A percentile compares a stretch with the other conserved stretches of the same genome.
These are phyloP conservation scores for Cynaeus angustus DNA, from an alignment of 2,888 invertebrate species.

Conservation along the genomic window DNA sequence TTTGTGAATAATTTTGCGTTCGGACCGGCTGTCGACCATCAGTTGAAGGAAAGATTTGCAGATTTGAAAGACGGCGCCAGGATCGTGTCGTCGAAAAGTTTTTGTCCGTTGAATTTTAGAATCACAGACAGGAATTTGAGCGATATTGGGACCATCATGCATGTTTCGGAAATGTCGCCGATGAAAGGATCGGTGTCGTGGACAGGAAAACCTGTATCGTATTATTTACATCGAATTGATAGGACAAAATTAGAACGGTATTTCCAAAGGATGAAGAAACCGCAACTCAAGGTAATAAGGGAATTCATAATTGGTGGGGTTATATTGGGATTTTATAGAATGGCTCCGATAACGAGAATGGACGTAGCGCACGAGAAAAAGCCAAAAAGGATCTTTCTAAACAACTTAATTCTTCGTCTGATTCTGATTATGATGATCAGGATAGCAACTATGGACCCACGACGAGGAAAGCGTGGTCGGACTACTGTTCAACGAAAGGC, in stretches of 20 bases:
- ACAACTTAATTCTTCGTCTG: slow-evolving; percentile 70
- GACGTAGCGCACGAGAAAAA: slow-evolving; percentile 69
- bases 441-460: slow-evolving; percentile 78
- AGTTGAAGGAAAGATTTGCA: slow-evolving; percentile 96
- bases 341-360: slow-evolving; percentile 62
- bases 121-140: slow-evolving; percentile 98
- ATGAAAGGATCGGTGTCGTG: slow-evolving; percentile 97
- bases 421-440: slow-evolving; percentile 68
- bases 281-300: slow-evolving; percentile 78
- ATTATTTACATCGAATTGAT: slow-evolving; percentile 98
- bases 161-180: slow-evolving; percentile 97
- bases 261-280: slow-evolving; percentile 95
- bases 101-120: slow-evolving; percentile 98
- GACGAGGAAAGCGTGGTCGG: slow-evolving; percentile 84
- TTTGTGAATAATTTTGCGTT: slow-evolving; percentile 99
- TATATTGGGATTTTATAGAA: slow-evolving; percentile 56
- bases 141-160: slow-evolving; percentile 99
- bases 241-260: slow-evolving; percentile 97
- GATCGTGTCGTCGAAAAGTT: slow-evolving; percentile 98
- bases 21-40: slow-evolving; percentile 97
- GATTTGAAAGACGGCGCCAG: slow-evolving; percentile 96
- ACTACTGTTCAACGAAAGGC: slow-evolving; percentile 79
- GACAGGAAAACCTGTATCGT: slow-evolving; percentile 99
- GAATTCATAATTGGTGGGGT: neutral
- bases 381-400: slow-evolving; percentile 74